A percentile compares a stretch with the other conserved stretches of the same genome.
phyloP scores from a whole-genome alignment of 2,888 invertebrate genomes.

The Phytoseiulus persimilis region DNA sequence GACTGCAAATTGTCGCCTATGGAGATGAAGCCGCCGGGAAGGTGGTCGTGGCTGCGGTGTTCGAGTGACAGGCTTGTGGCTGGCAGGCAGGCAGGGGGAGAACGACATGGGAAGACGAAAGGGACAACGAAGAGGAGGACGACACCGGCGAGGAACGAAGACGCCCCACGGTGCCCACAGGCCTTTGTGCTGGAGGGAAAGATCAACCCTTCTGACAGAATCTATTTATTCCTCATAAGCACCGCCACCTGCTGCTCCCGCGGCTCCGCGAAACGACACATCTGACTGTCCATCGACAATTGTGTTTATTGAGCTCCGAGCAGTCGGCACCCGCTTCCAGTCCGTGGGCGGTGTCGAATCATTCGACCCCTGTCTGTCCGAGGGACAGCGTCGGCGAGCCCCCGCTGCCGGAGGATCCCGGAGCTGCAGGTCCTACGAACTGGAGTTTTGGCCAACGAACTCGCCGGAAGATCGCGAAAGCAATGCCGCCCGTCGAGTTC shows the following conservation, averaged over 20 bases:
- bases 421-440: too few species aligned
- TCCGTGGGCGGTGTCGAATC: not conserved
- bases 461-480: too few species aligned
- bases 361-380: not conserved
- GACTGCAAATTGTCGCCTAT: not conserved
- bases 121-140: not conserved
- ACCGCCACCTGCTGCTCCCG: not conserved
- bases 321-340: not conserved
- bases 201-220: constrained; percentile 5
- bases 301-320: not conserved
- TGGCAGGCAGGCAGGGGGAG: not conserved
- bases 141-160: not conserved
- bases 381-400: too few species aligned
- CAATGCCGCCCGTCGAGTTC: not conserved
- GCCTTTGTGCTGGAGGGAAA: constrained; percentile 5
- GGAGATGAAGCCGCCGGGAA: not conserved
- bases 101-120: not conserved
- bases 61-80: not conserved
- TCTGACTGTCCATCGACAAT: not conserved
- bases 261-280: not conserved
- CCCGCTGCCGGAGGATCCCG: too few species aligned
- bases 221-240: constrained; percentile 5
- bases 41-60: not conserved
- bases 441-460: too few species aligned
- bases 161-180: not conserved